A percentile compares a stretch with the other conserved stretches of the same genome.
phyloP scores from a whole-genome alignment of 2,797 vertebrate genomes.

The Pangasius larnaudii region DNA sequence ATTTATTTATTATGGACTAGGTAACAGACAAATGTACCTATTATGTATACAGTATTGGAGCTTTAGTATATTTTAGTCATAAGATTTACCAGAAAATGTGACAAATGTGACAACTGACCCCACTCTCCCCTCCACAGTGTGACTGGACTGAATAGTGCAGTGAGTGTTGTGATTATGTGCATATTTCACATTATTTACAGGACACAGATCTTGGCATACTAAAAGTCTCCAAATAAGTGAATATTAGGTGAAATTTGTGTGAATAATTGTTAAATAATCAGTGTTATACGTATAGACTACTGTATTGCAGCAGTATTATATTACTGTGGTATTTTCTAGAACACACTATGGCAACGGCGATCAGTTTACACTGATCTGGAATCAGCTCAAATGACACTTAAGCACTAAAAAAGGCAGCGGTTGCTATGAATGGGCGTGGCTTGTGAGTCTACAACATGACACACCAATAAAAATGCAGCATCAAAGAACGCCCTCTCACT shows the following conservation, averaged over 20 bases:
- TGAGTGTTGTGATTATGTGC: neutral
- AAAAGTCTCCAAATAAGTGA: neutral
- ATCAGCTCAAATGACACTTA: neutral
- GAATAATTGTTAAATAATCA: neutral
- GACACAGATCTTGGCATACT: neutral
- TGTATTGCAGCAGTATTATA: neutral
- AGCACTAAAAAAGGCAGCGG: neutral
- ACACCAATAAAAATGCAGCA: conserved; percentile 61
- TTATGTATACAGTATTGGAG: neutral
- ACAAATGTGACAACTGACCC: neutral
- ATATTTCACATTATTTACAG: neutral
- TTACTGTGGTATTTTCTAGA: neutral
- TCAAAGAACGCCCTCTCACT: fast-evolving
- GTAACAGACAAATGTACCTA: neutral
- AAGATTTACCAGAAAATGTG: neutral
- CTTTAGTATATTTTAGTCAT: neutral
- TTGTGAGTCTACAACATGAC: neutral
- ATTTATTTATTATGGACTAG: neutral
- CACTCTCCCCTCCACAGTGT: neutral
- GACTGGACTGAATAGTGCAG: neutral
- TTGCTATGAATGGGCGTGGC: conserved; percentile 34
- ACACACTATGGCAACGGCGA: neutral
- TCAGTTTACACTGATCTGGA: conserved; percentile 16
- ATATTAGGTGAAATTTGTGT: neutral
- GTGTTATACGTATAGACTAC: neutral